Conservation (phyloP, 1,140 invertebrate species). For the Patella vulgata region DNA sequence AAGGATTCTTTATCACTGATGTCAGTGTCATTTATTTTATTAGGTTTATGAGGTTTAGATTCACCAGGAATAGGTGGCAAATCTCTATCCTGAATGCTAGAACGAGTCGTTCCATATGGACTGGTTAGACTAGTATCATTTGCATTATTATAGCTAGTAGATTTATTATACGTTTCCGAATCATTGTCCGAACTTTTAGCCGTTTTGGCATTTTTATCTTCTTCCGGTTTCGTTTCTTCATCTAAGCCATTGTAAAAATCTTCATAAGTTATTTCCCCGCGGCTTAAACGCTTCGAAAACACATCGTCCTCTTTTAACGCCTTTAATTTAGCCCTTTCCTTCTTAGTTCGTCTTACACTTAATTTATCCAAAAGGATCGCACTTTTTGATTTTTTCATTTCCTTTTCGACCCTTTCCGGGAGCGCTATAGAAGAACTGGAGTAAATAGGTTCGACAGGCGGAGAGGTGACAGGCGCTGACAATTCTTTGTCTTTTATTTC, state of each 20-base stretch:
- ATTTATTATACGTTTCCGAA: conserved; percentile 1
- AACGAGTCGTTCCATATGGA: conserved; percentile 14
- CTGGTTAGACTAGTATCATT: conserved; percentile 15
- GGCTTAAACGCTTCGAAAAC: conserved; percentile 52
- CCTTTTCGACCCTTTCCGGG: conserved; percentile 48
- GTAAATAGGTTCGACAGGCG: not conserved
- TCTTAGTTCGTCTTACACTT: conserved; percentile 49
- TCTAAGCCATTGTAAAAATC: conserved; percentile 40
- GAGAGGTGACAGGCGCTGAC: not conserved
- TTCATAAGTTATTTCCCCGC: conserved; percentile 52
- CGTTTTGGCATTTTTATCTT: not conserved
- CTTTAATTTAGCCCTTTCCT: conserved; percentile 56
- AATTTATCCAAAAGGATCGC: conserved; percentile 53
- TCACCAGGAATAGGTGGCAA: conserved; percentile 51
- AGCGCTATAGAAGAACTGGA: conserved; percentile 30
- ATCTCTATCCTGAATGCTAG: conserved; percentile 45
- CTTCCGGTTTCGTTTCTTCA: conserved; percentile 29
- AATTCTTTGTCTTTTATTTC: not conserved
- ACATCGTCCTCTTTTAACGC: conserved; percentile 52
- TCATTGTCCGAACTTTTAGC: conserved; percentile 4
- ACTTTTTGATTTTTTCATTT: conserved; percentile 50
- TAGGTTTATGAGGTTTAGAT: not conserved
- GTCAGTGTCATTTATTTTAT: conserved; percentile 4
- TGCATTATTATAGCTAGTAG: conserved; percentile 3
- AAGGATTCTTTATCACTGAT: conserved; percentile 42